These are phyloP conservation scores for Teinopalpus imperialis DNA, from an alignment of 2,888 invertebrate species.

Conservation along the genomic window DNA sequence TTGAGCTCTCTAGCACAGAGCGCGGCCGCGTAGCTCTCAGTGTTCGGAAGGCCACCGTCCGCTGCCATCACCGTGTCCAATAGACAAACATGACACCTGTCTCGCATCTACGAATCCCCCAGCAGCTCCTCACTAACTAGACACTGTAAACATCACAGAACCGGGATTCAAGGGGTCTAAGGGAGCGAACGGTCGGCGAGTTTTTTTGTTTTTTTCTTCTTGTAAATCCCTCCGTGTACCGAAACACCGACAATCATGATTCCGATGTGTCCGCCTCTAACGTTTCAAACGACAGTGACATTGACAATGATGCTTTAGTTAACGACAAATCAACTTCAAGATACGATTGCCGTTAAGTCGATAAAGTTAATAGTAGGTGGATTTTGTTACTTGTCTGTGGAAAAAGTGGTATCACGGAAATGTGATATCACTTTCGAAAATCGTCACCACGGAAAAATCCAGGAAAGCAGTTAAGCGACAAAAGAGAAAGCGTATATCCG, in stretches of 20 bases:
- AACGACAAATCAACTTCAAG: no score
- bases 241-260: no score
- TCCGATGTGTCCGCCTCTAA: no score
- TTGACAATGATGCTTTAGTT: no score
- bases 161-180: background rate
- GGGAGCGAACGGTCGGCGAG: no score
- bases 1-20: slow-evolving; percentile 57
- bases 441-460: slow-evolving; percentile 62
- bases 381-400: no score
- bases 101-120: background rate
- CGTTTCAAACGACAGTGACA: no score
- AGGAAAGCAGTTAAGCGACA: slow-evolving; percentile 61
- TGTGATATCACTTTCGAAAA: slow-evolving; percentile 73
- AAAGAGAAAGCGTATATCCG: slow-evolving; percentile 69
- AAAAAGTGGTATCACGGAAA: slow-evolving; percentile 68
- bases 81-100: slow-evolving; percentile 7
- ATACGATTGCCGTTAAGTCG: no score
- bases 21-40: slow-evolving; percentile 57
- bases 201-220: no score
- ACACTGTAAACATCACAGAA: background rate
- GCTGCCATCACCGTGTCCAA: slow-evolving; percentile 31
- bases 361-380: slow-evolving; percentile 14
- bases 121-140: background rate
- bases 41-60: slow-evolving; percentile 53
- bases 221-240: no score